Evolutionary conservation across 2,113 vertebrate genomes (phyloP), one percentile per base, ranked within the genome.

Genomic region (Blennius ocellaris): DNA sequence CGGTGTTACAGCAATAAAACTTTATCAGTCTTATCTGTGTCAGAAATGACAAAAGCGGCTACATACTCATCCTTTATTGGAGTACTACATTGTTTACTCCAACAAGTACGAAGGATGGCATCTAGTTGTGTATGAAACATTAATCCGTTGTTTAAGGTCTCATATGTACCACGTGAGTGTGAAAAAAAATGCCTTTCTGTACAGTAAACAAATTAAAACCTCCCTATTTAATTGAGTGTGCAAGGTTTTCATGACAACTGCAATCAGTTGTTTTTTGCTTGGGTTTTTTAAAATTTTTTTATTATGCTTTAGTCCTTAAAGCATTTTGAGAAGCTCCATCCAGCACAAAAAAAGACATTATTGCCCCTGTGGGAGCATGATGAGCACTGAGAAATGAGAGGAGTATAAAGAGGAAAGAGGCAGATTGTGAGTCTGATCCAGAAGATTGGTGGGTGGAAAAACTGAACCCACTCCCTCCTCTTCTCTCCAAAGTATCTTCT

Each of bases 371-470:
- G 73, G 78, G 73, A 79, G 38, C 43, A 6, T 2, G 49, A 64
- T 62, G 72, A 65, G 73, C 45, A 41, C 43, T 67, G 64, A 85
- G 66, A 70, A 76, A 72, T 48, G 65, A 84, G 58, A 73, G 58
- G 44, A 57, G 73, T 49, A 80, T 69, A 75, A 76, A 67, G 54
- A 69, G 64, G 53, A 58, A 60, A 74, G 59, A 50, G 16, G 57
- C 54, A 61, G 65, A 66, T 50, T 60, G 37, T 57, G 69, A 69
- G 44, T 71, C 21, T 66, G 51, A 83, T 75, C 48, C 70, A 80
- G 74, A 69, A 60, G 48, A 70, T 56, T 62, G 50, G 70, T 79
- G 66, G 70, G 56, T 77, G 58, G 68, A 82, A 87, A 80, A 80
- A 78, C 58, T 57, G 59, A 80, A 67, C 41, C 65, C 68, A 66